phyloP scores from a whole-genome alignment of 2,113 vertebrate genomes.

The Corythaixoides concolor region DNA sequence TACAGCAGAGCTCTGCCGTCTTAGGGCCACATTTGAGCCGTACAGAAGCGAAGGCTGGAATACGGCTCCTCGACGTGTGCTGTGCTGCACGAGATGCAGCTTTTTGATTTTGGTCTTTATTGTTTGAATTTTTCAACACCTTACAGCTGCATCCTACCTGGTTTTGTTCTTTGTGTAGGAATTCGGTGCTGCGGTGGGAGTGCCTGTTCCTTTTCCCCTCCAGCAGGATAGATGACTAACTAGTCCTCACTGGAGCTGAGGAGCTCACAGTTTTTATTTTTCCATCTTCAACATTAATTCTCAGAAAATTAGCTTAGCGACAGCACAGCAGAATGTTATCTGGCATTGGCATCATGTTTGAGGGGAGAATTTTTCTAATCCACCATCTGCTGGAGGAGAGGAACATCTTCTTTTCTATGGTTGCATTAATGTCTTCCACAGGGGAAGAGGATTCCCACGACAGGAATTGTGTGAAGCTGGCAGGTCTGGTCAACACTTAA shows the following conservation, averaged over 20 bases:
- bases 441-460: neutral
- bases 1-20: neutral
- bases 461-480: neutral
- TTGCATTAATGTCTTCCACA: neutral
- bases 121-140: neutral
- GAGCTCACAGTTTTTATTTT: neutral
- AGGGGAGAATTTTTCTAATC: neutral
- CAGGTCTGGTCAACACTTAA: neutral
- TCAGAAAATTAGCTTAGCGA: neutral
- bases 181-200: neutral
- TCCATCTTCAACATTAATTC: neutral
- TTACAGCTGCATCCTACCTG: neutral
- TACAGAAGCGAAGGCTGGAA: neutral
- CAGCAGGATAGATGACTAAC: neutral
- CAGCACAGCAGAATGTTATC: neutral
- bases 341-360: neutral
- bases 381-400: conserved; percentile 12
- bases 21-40: neutral
- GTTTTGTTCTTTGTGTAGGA: neutral
- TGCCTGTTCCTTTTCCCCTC: neutral
- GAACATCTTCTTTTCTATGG: neutral
- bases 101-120: neutral
- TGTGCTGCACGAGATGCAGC: neutral
- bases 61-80: neutral
- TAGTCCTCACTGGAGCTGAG: neutral